phyloP scores from a whole-genome alignment of 2,888 invertebrate species.

The Oligia strigilis region DNA sequence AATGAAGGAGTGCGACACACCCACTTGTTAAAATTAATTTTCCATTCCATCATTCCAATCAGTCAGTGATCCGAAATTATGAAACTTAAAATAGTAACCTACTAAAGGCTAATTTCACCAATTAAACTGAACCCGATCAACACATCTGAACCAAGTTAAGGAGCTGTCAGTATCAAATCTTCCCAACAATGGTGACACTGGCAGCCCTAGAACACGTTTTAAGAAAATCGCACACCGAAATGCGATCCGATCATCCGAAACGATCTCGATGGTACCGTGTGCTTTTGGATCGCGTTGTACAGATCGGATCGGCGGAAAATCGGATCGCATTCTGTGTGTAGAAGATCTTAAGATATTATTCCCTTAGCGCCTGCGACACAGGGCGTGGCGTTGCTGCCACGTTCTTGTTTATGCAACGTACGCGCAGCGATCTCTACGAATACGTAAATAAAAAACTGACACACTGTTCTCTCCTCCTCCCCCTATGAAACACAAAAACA shows the following conservation, averaged over 20 bases:
- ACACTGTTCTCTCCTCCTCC: not conserved
- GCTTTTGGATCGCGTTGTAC: not conserved
- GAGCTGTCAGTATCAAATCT: not conserved
- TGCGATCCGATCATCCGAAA: not conserved
- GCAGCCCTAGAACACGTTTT: not conserved
- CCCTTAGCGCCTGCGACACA: not conserved
- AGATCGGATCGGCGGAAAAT: not conserved
- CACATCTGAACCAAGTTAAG: not conserved
- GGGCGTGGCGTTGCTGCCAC: too few species aligned
- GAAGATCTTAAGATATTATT: not conserved
- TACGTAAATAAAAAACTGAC: not conserved
- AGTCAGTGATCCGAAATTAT: slow-evolving; percentile 4
- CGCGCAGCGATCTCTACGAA: not conserved
- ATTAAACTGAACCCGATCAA: too few species aligned
- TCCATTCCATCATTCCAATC: not conserved
- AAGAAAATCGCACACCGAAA: not conserved
- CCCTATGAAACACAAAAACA: slow-evolving; percentile 13
- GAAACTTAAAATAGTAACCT: not conserved
- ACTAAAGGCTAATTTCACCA: not conserved
- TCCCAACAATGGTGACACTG: too few species aligned
- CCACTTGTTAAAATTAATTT: not conserved
- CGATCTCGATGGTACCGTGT: not conserved
- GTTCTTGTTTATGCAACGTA: not conserved
- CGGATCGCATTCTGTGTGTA: not conserved
- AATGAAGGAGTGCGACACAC: slow-evolving; percentile 34